phyloP scores from a whole-genome alignment of 1,140 invertebrate genomes.

The Zaprionus gabonicus region DNA sequence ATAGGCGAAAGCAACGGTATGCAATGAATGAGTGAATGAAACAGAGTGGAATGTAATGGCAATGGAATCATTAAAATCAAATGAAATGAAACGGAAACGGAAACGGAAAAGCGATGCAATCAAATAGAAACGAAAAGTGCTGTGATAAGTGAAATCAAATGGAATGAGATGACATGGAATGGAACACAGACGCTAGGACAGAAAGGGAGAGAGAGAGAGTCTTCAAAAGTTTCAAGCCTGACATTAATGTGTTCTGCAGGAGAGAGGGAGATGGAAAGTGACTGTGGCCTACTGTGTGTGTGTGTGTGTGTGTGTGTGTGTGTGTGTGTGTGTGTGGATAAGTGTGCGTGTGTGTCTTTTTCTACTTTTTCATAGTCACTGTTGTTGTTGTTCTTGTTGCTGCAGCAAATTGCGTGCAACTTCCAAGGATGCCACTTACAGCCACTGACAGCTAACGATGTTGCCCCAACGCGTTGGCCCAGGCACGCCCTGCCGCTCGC shows the following conservation, averaged over 20 bases:
- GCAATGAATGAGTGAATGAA: not conserved
- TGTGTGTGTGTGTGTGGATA: not conserved
- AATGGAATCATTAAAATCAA: not conserved
- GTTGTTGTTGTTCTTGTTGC: constrained; percentile 11
- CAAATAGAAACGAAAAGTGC: not conserved
- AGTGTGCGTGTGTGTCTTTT: constrained; percentile 5
- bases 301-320: not conserved
- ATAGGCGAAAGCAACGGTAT: not conserved
- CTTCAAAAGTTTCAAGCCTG: not conserved
- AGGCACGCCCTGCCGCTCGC: constrained; percentile 29
- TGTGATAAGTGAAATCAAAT: not conserved
- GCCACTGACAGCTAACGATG: constrained; percentile 72
- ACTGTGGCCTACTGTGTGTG: not conserved
- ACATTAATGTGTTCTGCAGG: constrained; percentile 6
- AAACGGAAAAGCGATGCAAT: not conserved
- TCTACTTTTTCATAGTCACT: not conserved
- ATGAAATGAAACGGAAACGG: not conserved
- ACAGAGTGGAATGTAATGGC: not conserved
- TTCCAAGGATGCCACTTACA: constrained; percentile 80
- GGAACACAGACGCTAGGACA: not conserved
- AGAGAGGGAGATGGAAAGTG: not conserved
- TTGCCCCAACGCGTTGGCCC: constrained; percentile 61
- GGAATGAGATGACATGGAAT: not conserved
- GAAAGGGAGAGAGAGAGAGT: not conserved
- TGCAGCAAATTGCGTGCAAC: constrained; percentile 76